Conservation (phyloP, 92 coral and sea anemone genomes). For the Epizoanthus rinbou region DNA sequence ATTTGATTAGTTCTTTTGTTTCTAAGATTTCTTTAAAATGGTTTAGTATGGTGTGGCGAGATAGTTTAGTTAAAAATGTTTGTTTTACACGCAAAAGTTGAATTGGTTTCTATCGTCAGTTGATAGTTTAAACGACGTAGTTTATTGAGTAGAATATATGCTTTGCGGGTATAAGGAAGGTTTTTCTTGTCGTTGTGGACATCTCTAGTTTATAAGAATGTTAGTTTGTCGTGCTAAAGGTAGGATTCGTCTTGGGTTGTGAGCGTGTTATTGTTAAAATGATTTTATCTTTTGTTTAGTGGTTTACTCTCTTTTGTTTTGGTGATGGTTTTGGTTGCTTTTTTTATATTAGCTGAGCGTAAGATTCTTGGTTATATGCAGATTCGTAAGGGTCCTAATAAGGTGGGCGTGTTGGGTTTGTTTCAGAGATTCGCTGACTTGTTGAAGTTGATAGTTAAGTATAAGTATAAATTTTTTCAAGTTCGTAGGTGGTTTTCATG, state of each 20-base stretch:
- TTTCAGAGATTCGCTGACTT: background rate
- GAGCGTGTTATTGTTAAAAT: too few relatives aligned
- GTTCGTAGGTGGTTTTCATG: background rate
- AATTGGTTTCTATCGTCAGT: background rate
- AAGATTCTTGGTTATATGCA: background rate
- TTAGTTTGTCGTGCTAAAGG: background rate
- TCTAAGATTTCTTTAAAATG: background rate
- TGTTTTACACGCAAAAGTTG: slow-evolving; percentile 10
- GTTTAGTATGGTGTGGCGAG: background rate
- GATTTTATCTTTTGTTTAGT: background rate
- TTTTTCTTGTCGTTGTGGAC: background rate
- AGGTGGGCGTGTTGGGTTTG: background rate
- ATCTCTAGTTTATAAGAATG: background rate
- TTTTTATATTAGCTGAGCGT: background rate
- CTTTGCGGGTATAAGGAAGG: background rate
- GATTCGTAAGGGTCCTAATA: background rate
- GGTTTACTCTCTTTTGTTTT: background rate
- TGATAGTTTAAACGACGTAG: background rate
- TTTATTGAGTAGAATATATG: background rate
- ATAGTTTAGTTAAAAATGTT: background rate
- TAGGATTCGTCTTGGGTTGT: background rate
- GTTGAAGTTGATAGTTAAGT: background rate
- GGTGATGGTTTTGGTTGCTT: background rate
- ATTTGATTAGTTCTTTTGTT: background rate
- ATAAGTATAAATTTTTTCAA: too few relatives aligned